Evolutionary conservation across 2,888 invertebrate species (phyloP).

Genomic region (Andrena marginata): DNA sequence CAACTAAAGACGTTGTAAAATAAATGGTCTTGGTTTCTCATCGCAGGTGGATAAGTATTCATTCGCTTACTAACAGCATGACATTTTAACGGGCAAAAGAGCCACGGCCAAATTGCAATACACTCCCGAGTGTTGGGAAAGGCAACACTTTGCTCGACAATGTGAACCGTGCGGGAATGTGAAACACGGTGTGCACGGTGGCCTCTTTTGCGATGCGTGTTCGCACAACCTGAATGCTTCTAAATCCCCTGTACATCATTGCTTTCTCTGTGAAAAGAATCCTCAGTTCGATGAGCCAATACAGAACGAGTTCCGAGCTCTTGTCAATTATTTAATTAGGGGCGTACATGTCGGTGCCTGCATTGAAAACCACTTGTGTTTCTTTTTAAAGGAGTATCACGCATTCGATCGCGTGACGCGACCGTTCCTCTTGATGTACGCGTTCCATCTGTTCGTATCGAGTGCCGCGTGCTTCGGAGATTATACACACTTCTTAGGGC

Average conservation of each 20-base stretch:
- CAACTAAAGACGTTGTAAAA: conserved; percentile 63
- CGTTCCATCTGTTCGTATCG: background rate
- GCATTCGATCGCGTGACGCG: conserved; percentile 21
- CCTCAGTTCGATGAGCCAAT: conserved; percentile 25
- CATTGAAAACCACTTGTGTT: conserved; percentile 68
- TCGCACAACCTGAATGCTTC: conserved; percentile 31
- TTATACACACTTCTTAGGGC: conserved; percentile 43
- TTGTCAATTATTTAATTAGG: conserved; percentile 63
- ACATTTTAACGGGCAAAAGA: conserved; percentile 73
- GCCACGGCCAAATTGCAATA: conserved; percentile 10
- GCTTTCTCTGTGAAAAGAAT: conserved; percentile 18
- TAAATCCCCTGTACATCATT: conserved; percentile 29
- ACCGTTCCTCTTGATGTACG: conserved; percentile 4
- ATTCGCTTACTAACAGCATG: conserved; percentile 83
- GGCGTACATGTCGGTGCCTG: conserved; percentile 82
- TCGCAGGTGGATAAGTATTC: conserved; percentile 56
- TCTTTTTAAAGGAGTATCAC: conserved; percentile 19
- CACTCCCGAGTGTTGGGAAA: conserved; percentile 12
- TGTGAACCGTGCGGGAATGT: background rate
- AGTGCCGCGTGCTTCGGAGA: conserved; percentile 18
- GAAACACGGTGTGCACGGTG: conserved; percentile 11
- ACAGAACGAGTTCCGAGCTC: conserved; percentile 20
- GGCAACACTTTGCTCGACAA: background rate
- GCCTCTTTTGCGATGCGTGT: background rate
- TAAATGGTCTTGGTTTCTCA: conserved; percentile 66